Percentiles rank a stretch among this genome's conserved stretches.
These are phyloP conservation scores for Lineus longissimus DNA, from an alignment of 1,140 invertebrate species.

Conservation along the genomic window DNA sequence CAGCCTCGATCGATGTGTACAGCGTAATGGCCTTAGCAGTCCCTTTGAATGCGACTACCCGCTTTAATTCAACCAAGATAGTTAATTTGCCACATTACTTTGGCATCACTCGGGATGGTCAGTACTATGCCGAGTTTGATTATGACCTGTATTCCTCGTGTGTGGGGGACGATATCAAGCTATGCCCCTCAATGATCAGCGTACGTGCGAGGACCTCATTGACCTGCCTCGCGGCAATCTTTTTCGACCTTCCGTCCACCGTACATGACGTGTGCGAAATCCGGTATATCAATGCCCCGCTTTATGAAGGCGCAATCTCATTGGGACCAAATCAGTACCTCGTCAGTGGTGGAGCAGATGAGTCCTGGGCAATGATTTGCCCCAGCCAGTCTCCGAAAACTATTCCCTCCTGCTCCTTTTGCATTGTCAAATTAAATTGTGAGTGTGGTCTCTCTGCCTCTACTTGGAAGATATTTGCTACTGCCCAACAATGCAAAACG, in stretches of 20 bases:
- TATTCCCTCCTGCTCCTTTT: not conserved
- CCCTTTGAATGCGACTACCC: not conserved
- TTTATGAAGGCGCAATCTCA: not conserved
- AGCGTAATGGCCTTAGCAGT: not conserved
- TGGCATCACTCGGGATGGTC: not conserved
- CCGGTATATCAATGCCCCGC: not conserved
- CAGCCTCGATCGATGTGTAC: not conserved
- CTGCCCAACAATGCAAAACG: no score
- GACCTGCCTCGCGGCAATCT: not conserved
- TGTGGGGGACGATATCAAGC: not conserved
- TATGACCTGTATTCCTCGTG: not conserved
- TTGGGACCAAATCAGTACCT: not conserved
- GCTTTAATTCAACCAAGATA: not conserved
- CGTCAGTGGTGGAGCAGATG: not conserved
- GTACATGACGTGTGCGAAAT: not conserved
- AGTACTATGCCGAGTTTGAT: slow-evolving; percentile 6
- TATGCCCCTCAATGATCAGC: not conserved
- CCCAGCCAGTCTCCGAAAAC: not conserved
- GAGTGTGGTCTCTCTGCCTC: not conserved
- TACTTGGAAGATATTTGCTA: not conserved
- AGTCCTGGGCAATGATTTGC: not conserved
- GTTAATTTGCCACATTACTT: not conserved
- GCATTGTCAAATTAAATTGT: not conserved
- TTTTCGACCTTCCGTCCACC: not conserved
- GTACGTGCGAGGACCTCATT: not conserved